Conservation (phyloP, 2,888 invertebrate genomes). For the Minunthozetes semirufus region DNA sequence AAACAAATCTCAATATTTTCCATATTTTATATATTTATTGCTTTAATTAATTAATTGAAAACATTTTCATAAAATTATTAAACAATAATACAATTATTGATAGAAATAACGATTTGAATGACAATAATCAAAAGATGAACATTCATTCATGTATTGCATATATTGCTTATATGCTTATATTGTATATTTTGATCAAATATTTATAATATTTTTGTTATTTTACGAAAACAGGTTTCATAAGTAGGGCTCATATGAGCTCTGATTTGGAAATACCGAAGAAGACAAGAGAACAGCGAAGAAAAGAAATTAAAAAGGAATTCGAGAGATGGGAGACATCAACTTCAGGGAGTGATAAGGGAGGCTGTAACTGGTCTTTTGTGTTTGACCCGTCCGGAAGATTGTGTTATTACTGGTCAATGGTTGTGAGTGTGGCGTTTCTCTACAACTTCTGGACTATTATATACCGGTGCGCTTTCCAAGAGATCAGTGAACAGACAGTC, state of each 20-base stretch:
- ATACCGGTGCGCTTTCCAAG: slow-evolving; percentile 97
- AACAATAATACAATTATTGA: too few species aligned
- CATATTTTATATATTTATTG: too few species aligned
- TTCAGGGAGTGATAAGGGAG: slow-evolving; percentile 57
- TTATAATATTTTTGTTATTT: too few species aligned
- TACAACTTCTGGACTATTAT: slow-evolving; percentile 98
- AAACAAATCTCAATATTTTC: too few species aligned
- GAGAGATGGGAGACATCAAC: slow-evolving; percentile 49
- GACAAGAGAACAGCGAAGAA: slow-evolving; percentile 48
- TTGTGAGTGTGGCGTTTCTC: slow-evolving; percentile 88
- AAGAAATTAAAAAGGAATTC: slow-evolving; percentile 49
- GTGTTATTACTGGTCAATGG: slow-evolving; percentile 96
- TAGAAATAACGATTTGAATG: too few species aligned
- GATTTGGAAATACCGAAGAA: slow-evolving; percentile 69
- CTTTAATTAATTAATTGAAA: too few species aligned
- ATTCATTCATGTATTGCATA: too few species aligned
- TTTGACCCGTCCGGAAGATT: slow-evolving; percentile 96
- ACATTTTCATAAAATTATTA: too few species aligned
- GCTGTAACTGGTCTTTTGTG: slow-evolving; percentile 83
- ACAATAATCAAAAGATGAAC: too few species aligned
- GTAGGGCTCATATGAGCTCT: slow-evolving; percentile 60
- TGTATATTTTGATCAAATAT: too few species aligned
- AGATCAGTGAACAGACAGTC: slow-evolving; percentile 75
- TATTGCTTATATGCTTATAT: too few species aligned
- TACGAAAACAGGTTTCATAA: slow-evolving; percentile 55